A percentile compares a stretch with the other conserved stretches of the same genome.
phyloP scores from a whole-genome alignment of 2,113 vertebrate genomes.

The Uria lomvia region DNA sequence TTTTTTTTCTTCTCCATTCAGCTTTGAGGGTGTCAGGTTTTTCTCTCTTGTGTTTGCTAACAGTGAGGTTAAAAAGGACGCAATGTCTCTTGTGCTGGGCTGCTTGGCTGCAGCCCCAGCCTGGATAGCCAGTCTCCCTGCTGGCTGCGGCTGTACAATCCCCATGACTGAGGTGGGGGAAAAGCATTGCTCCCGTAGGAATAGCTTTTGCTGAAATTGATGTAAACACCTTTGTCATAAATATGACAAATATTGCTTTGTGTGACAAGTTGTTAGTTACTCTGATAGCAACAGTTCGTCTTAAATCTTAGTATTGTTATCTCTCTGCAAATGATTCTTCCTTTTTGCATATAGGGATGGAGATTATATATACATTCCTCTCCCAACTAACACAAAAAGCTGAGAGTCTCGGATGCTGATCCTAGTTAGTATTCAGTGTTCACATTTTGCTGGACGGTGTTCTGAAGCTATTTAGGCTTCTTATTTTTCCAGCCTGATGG shows the following conservation, averaged over 20 bases:
- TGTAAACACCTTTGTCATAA: neutral
- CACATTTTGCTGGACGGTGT: neutral
- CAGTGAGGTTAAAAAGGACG: neutral
- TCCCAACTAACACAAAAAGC: neutral
- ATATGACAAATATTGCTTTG: neutral
- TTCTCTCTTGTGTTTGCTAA: neutral
- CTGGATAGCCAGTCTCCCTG: neutral
- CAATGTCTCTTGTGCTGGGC: neutral
- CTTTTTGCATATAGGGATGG: neutral
- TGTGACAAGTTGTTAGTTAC: neutral
- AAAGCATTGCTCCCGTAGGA: neutral
- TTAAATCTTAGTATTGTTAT: neutral
- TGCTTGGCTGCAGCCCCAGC: neutral
- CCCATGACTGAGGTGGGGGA: accelerated
- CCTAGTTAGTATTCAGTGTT: neutral
- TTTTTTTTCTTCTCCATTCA: neutral
- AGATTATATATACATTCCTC: neutral
- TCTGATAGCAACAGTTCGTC: neutral
- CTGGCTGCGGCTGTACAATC: neutral
- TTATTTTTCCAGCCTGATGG: neutral
- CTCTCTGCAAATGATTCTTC: neutral
- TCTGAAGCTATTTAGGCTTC: neutral
- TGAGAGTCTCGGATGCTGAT: neutral
- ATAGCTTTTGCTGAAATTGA: neutral
- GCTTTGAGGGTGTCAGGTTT: neutral